Conservation (phyloP, 1,140 invertebrate species). For the Pemphigus obesinymphae region DNA sequence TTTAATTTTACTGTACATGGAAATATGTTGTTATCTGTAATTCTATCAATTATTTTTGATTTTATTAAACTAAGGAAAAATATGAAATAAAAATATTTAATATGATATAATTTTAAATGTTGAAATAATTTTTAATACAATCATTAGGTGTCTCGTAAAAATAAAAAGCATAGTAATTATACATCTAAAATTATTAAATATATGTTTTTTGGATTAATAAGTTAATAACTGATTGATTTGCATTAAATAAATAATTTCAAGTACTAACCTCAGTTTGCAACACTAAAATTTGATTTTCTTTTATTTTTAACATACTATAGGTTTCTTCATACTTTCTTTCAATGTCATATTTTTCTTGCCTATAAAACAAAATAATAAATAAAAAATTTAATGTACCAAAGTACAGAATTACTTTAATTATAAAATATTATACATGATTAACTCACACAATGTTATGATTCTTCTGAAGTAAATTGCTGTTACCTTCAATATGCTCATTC, state of each 20-base stretch:
- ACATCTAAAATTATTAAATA: not conserved
- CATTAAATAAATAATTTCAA: not conserved
- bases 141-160: not conserved
- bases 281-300: slow-evolving; percentile 37
- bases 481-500: slow-evolving; percentile 18
- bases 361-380: not conserved
- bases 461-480: not conserved
- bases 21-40: too few species aligned
- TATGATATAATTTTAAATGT: too few species aligned
- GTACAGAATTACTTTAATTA: too few species aligned
- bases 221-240: too few species aligned
- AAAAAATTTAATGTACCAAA: not conserved
- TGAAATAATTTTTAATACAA: too few species aligned
- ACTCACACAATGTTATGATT: not conserved
- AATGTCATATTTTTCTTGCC: slow-evolving; percentile 4
- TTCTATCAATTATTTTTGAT: too few species aligned
- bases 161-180: not conserved
- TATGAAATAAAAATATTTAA: too few species aligned
- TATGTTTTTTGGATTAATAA: not conserved
- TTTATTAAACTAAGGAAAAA: too few species aligned
- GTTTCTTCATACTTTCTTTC: slow-evolving; percentile 36
- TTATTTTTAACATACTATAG: slow-evolving; percentile 20
- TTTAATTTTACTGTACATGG: too few species aligned
- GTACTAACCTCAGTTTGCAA: slow-evolving; percentile 28
- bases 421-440: not conserved